These are phyloP conservation scores for Megaustenia siamemsis DNA, from an alignment of 2,888 invertebrate species.

Conservation along the genomic window DNA sequence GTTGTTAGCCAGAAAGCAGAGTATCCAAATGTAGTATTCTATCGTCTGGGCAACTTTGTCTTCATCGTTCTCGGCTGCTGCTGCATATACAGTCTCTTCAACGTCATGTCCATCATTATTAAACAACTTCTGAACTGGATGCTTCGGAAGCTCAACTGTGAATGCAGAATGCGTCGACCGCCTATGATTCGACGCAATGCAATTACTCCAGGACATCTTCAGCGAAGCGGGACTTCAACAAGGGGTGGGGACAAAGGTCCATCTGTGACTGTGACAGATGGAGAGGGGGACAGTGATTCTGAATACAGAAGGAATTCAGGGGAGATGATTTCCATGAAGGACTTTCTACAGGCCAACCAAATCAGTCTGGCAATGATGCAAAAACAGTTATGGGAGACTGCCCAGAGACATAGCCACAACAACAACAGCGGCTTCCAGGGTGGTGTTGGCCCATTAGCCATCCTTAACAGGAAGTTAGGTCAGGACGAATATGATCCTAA, in stretches of 20 bases:
- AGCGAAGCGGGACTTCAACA: constrained; percentile 58
- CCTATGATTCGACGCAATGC: constrained; percentile 77
- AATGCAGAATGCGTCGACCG: constrained; percentile 69
- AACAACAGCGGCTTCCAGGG: constrained; percentile 78
- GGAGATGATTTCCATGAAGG: constrained; percentile 85
- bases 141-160: constrained; percentile 82
- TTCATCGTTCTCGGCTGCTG: constrained; percentile 85
- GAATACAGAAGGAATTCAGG: constrained; percentile 83
- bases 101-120: constrained; percentile 86
- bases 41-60: constrained; percentile 83
- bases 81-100: constrained; percentile 84
- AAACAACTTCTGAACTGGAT: constrained; percentile 85
- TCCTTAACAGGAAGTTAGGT: constrained; percentile 84
- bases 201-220: constrained; percentile 78
- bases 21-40: constrained; percentile 79
- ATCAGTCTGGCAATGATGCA: constrained; percentile 85
- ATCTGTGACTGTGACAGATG: constrained; percentile 73
- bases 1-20: constrained; percentile 83
- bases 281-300: constrained; percentile 80
- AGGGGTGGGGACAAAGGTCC: constrained; percentile 56
- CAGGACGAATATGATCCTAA: constrained; percentile 76
- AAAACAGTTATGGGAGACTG: constrained; percentile 83
- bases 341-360: constrained; percentile 81
- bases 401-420: constrained; percentile 69
- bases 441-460: constrained; percentile 84